Percentiles rank a stretch among this genome's conserved stretches.
Conservation (phyloP, 1,140 invertebrate species). For the Drosophila orosa region DNA sequence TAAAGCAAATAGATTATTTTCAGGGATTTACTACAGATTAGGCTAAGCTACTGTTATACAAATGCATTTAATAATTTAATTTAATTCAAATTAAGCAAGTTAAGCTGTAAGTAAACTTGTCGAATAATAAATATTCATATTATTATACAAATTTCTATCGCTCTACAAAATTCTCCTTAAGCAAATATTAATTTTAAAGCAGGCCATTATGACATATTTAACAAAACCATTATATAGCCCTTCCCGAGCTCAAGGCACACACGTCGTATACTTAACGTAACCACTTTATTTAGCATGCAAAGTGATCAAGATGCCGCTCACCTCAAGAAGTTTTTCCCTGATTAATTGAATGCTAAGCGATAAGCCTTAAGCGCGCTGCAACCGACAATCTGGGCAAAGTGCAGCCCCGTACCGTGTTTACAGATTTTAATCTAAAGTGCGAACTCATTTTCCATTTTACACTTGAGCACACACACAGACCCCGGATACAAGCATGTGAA, state of each 20-base stretch:
- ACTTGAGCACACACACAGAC: slow-evolving; percentile 39
- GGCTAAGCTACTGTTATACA: not conserved
- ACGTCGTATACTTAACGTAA: slow-evolving; percentile 19
- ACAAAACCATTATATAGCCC: slow-evolving; percentile 1
- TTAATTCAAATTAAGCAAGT: not conserved
- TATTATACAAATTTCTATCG: not conserved
- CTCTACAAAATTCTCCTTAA: too few relatives aligned
- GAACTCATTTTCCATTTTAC: slow-evolving; percentile 75
- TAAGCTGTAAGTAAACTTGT: not conserved
- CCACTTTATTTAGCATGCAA: slow-evolving; percentile 7
- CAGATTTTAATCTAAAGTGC: slow-evolving; percentile 74
- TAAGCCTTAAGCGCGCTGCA: slow-evolving; percentile 30
- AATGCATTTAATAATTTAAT: not conserved
- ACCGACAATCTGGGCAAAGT: slow-evolving; percentile 22
- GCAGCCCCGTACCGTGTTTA: slow-evolving; percentile 40
- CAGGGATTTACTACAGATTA: not conserved
- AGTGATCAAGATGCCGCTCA: slow-evolving; percentile 8
- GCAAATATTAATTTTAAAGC: not conserved
- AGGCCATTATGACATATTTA: too few relatives aligned
- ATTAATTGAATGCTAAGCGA: slow-evolving; percentile 37
- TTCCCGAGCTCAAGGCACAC: not conserved
- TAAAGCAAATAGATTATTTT: not conserved
- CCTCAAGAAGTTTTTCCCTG: slow-evolving; percentile 25
- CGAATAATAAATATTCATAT: not conserved
- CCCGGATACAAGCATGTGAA: slow-evolving; percentile 10